A percentile compares a stretch with the other conserved stretches of the same genome.
These are phyloP conservation scores for Strigops habroptila DNA, from an alignment of 2,113 vertebrate species.

Conservation along the genomic window DNA sequence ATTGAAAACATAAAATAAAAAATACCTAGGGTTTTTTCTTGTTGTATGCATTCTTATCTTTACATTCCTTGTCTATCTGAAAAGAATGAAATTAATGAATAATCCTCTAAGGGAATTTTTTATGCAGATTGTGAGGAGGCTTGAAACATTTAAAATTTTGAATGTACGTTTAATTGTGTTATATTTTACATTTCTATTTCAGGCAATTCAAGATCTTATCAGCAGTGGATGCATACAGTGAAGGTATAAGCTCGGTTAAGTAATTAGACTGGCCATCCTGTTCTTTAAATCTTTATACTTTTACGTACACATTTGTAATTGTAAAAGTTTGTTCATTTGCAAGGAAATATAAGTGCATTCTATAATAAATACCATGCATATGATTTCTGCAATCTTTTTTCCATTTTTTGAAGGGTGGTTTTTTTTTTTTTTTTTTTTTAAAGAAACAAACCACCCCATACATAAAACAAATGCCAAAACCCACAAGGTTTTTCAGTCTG, in stretches of 20 bases:
- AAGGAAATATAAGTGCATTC: not conserved
- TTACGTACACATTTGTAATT: not conserved
- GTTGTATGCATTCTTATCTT: not conserved
- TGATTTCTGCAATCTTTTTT: not conserved
- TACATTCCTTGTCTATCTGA: not conserved
- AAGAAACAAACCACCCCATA: not conserved
- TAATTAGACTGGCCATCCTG: not conserved
- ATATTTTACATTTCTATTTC: constrained; percentile 19
- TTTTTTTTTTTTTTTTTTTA: not conserved
- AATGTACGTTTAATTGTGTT: not conserved
- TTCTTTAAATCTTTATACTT: not conserved
- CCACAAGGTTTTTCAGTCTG: not conserved
- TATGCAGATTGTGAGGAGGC: not conserved
- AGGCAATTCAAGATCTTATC: constrained; percentile 91
- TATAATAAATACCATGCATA: not conserved
- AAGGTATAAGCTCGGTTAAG: constrained; percentile 79
- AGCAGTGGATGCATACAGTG: constrained; percentile 93
- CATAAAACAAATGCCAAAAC: not conserved
- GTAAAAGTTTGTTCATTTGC: not conserved
- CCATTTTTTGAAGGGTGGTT: not conserved
- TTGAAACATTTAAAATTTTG: not conserved
- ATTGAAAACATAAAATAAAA: not conserved
- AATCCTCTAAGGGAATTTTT: not conserved
- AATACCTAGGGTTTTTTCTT: not conserved
- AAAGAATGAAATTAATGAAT: not conserved